Percentiles rank a stretch among this genome's conserved stretches.
Conservation (phyloP, 2,797 vertebrate genomes). For the Crocodylus rhombifer region DNA sequence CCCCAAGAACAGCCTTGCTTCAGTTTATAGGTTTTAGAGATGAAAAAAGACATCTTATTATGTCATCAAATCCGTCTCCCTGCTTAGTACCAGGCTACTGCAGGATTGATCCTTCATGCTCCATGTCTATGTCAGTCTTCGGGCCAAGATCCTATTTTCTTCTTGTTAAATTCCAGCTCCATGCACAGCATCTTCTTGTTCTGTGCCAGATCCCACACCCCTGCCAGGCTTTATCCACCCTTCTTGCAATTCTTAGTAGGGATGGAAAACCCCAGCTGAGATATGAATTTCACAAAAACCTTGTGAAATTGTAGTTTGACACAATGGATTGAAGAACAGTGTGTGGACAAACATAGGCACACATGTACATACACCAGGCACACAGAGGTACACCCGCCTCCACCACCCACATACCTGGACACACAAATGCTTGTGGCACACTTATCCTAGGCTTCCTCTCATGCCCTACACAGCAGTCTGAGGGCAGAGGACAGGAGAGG, state of each 20-base stretch:
- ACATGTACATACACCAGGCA: slow-evolving; percentile 74
- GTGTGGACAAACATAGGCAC: slow-evolving; percentile 65
- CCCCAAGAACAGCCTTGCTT: not conserved
- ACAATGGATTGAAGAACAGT: slow-evolving; percentile 58
- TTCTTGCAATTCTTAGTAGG: not conserved
- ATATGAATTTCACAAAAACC: not conserved
- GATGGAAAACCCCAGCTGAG: not conserved
- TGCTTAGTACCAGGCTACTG: not conserved
- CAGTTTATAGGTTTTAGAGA: slow-evolving; percentile 35
- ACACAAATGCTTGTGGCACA: slow-evolving; percentile 73
- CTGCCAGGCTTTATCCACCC: not conserved
- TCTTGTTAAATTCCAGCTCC: not conserved
- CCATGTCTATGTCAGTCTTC: not conserved
- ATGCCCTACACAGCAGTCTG: slow-evolving; percentile 58
- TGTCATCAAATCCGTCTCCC: slow-evolving; percentile 13
- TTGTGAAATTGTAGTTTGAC: slow-evolving; percentile 52
- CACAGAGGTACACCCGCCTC: slow-evolving; percentile 68
- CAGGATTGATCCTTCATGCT: not conserved
- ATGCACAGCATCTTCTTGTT: not conserved
- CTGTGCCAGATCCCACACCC: not conserved
- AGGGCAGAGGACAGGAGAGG: slow-evolving; percentile 56
- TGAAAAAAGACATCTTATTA: not conserved
- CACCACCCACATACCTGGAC: slow-evolving; percentile 72
- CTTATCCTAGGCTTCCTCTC: slow-evolving; percentile 65
- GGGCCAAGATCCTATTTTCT: not conserved